Evolutionary conservation across 1,140 invertebrate genomes (phyloP).

Genomic region (Hermatobates lingyangjiaoensis): DNA sequence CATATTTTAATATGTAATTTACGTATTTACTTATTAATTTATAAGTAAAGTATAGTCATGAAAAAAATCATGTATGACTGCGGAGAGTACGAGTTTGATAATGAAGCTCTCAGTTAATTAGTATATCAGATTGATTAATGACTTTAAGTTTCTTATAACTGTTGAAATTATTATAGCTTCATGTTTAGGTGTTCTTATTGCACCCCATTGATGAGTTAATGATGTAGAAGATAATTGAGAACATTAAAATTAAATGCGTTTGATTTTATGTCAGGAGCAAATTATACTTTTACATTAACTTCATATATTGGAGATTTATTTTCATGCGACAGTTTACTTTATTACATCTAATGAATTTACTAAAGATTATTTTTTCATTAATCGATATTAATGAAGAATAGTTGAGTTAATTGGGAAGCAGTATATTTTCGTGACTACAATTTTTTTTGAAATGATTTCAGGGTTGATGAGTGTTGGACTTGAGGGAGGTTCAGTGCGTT

Average conservation of each 20-base stretch:
- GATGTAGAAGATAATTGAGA: background rate
- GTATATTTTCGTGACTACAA: background rate
- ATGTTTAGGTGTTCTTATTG: background rate
- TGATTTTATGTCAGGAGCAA: background rate
- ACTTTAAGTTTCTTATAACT: no score
- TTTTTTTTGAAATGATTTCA: no score
- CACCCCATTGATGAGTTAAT: background rate
- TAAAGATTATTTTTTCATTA: background rate
- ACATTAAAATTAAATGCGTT: no score
- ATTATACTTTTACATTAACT: background rate
- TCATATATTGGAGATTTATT: background rate
- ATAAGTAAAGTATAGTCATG: no score
- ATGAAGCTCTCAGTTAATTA: no score
- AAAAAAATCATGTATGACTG: no score
- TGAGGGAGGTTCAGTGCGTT: constrained; percentile 4
- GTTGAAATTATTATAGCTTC: no score
- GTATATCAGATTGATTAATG: no score
- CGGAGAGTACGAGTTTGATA: no score
- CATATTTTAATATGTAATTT: no score
- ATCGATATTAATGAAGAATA: background rate
- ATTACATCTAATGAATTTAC: background rate
- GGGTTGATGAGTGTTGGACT: constrained; percentile 15
- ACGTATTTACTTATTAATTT: no score
- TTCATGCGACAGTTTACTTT: background rate
- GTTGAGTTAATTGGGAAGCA: background rate